Percentiles rank a stretch among this genome's conserved stretches.
Evolutionary conservation across 2,113 vertebrate species (phyloP).

Genomic region (Hippocampus mohnikei): DNA sequence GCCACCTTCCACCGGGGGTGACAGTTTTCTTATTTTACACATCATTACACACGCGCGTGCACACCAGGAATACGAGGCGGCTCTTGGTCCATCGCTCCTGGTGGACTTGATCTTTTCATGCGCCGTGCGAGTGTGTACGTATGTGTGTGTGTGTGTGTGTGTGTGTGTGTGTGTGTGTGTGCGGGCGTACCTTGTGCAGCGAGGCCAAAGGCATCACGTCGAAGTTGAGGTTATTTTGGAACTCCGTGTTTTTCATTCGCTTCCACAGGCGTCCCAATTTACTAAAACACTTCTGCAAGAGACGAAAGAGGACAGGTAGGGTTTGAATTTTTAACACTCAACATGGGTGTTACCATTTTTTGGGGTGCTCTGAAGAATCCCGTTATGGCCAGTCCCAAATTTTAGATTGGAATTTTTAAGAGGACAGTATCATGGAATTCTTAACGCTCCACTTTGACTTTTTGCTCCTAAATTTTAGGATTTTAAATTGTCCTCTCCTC

Average conservation of each 20-base stretch:
- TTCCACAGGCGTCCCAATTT: conserved; percentile 68
- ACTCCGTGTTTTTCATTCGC: conserved; percentile 75
- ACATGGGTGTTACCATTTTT: no score
- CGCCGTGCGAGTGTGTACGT: background rate
- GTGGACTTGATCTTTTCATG: conserved; percentile 5
- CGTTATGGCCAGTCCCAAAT: no score
- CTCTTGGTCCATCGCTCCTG: conserved; percentile 16
- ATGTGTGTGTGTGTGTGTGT: conserved; percentile 6
- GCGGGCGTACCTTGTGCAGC: conserved; percentile 81
- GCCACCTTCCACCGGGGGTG: conserved; percentile 34
- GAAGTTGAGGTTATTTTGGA: conserved; percentile 67
- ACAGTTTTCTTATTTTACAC: conserved; percentile 74
- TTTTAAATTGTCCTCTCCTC: no score
- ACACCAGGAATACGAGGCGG: conserved; percentile 33
- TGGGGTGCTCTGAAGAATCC: no score
- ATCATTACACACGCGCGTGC: conserved; percentile 56
- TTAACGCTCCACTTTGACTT: no score
- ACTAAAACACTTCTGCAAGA: conserved; percentile 74
- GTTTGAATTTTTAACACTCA: background rate
- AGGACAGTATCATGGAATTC: no score
- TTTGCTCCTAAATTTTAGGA: no score
- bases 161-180: conserved; percentile 18
- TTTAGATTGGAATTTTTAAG: no score
- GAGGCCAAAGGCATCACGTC: conserved; percentile 83
- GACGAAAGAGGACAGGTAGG: background rate